Base-by-base conservation (phyloP, 2,888 invertebrate species). In the Sminthurides aquaticus region DNA sequence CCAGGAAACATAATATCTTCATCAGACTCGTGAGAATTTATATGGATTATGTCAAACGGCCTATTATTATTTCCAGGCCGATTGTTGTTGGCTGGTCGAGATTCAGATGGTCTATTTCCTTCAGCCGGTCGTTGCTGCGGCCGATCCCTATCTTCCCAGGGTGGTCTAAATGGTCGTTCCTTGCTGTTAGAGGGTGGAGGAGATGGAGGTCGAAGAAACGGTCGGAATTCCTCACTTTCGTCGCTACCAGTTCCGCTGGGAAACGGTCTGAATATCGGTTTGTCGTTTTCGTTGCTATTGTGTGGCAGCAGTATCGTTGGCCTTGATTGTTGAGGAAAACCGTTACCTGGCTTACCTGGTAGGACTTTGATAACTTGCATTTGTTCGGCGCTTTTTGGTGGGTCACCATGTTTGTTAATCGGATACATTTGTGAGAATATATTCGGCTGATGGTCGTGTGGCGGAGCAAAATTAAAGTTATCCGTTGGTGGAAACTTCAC, bases 391-490 rank as follows among this genome's bases (percentile, higher is more conserved):
- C 62, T 60, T 15, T n/a, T 27, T 11, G 27, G 56, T 11, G 59
- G 43, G 48, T 72, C 69, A 2, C 70, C 69, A 60, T 72, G 67
- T 64, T 72, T 72, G 29, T 72, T 69, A 22, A 69, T 43, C 52
- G 66, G 56, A 26, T 59, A 65, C 52, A 65, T 55, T 58, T 68
- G 69, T 0, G 68, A 64, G 52, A 67, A 71, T 58, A 73, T 67
- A 56, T 73, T 73, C 0, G 71, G 73, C 8, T 66, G 61, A 1
- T 65, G 59, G 29, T 73, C 69, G 62, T 73, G 56, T 1, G 71
- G 71, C 11, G 71, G 71, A 52, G 63, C 29, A 54, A 71, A 73
- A 34, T 73, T 71, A 57, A 71, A 69, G 49, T 69, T 66, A 11
- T 62, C 69, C 3, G 65, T 67, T 3, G 69, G 70, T 22, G 69